These are phyloP conservation scores for Nylanderia fulva DNA, from an alignment of 1,140 invertebrate genomes.

Conservation along the genomic window DNA sequence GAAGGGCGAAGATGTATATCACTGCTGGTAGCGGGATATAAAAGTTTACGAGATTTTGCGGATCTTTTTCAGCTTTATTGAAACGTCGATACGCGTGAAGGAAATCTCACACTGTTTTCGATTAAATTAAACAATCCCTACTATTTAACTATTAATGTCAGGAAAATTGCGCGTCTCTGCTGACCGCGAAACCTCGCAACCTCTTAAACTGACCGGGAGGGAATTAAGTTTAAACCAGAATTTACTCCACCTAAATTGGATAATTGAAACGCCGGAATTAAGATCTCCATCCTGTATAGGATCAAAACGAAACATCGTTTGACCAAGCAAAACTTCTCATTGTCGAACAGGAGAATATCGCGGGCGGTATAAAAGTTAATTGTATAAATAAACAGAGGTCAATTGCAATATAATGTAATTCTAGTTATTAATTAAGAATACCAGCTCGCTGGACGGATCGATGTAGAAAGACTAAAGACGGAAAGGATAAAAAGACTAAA, in stretches of 20 bases:
- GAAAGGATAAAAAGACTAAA: neutral
- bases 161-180: neutral
- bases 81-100: neutral
- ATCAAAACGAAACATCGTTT: too few relatives aligned
- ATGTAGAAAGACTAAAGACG: constrained; percentile 2
- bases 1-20: neutral
- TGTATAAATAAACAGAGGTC: constrained; percentile 83
- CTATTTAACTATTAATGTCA: constrained; percentile 19
- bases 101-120: neutral
- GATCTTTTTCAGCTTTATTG: neutral
- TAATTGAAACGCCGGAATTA: neutral
- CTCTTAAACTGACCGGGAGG: neutral
- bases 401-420: constrained; percentile 82
- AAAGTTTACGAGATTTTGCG: neutral
- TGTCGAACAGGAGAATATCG: constrained; percentile 35
- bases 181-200: neutral
- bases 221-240: constrained; percentile 17
- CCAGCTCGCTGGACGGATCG: constrained; percentile 1
- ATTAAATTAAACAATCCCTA: neutral
- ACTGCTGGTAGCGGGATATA: neutral
- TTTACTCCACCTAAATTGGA: neutral
- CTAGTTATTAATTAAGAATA: constrained; percentile 47
- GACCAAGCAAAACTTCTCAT: neutral
- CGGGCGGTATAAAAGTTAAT: constrained; percentile 61
- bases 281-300: neutral